Evolutionary conservation across 1,140 invertebrate species (phyloP).

Genomic region (Heliothis virescens): DNA sequence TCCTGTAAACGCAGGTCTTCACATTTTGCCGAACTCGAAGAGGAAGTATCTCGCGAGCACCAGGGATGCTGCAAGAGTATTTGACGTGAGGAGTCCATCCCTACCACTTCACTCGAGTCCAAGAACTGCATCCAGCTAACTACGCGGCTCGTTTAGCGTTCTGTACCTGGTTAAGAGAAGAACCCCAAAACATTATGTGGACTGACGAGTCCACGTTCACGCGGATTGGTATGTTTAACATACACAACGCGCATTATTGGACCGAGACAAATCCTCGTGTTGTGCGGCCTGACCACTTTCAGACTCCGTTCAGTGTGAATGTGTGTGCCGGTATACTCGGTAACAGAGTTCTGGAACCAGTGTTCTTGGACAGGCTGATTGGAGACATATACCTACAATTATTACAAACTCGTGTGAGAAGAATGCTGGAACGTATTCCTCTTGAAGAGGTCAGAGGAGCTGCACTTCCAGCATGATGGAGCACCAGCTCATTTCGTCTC

Average conservation of each 20-base stretch:
- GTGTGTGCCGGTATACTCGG: constrained; percentile 16
- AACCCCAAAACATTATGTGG: constrained; percentile 32
- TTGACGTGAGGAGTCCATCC: neutral
- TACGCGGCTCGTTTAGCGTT: neutral
- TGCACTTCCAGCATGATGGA: constrained; percentile 7
- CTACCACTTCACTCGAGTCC: constrained; percentile 4
- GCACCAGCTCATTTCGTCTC: neutral
- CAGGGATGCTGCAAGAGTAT: neutral
- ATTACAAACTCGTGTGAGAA: constrained; percentile 1
- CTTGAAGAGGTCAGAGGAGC: neutral
- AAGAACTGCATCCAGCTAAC: neutral
- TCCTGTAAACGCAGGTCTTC: neutral
- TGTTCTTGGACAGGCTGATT: constrained; percentile 1
- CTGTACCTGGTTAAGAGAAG: neutral
- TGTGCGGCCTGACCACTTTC: constrained; percentile 4
- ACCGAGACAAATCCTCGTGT: neutral
- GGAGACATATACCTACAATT: constrained; percentile 1
- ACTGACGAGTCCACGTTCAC: constrained; percentile 50
- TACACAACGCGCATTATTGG: constrained; percentile 39
- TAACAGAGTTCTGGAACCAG: neutral
- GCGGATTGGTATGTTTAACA: constrained; percentile 43
- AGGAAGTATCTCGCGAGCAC: constrained; percentile 2
- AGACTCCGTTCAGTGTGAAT: constrained; percentile 11
- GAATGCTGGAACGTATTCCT: constrained; percentile 10
- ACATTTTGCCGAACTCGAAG: neutral